Percentiles rank a stretch among this genome's conserved stretches.
Conservation (phyloP, 2,113 vertebrate species). For the Athene noctua region DNA sequence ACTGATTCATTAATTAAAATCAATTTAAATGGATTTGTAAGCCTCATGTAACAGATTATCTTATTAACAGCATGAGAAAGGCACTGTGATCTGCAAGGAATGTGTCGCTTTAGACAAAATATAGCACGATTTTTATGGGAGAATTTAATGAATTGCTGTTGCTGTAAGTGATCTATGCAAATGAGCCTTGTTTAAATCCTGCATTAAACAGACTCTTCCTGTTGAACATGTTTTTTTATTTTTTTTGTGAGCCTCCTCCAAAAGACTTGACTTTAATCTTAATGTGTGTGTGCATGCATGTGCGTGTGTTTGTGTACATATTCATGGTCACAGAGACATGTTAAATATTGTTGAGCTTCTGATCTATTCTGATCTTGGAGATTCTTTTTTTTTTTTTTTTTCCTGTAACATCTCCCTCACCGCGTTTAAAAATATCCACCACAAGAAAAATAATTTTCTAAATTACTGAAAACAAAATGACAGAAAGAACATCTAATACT, state of each 20-base stretch:
- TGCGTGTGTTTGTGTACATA: background rate
- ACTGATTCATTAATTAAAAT: conserved; percentile 84
- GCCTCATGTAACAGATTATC: conserved; percentile 76
- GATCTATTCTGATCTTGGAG: background rate
- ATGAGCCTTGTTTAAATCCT: conserved; percentile 33
- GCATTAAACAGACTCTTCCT: conserved; percentile 22
- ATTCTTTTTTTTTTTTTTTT: background rate
- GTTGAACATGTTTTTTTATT: background rate
- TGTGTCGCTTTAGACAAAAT: conserved; percentile 59
- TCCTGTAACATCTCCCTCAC: background rate
- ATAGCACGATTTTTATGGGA: conserved; percentile 1
- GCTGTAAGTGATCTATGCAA: conserved; percentile 39
- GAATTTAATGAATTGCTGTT: conserved; percentile 28
- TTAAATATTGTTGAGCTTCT: background rate
- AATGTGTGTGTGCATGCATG: background rate
- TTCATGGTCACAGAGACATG: background rate
- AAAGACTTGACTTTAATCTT: background rate
- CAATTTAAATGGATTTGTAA: conserved; percentile 82
- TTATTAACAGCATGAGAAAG: conserved; percentile 72
- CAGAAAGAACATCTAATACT: background rate
- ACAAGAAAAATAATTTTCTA: background rate
- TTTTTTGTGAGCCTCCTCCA: background rate
- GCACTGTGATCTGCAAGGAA: conserved; percentile 68
- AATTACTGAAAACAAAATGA: background rate
- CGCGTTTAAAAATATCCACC: background rate